These are phyloP conservation scores for Phrynosoma blainvillii DNA, from an alignment of 2,113 vertebrate species.

Conservation along the genomic window DNA sequence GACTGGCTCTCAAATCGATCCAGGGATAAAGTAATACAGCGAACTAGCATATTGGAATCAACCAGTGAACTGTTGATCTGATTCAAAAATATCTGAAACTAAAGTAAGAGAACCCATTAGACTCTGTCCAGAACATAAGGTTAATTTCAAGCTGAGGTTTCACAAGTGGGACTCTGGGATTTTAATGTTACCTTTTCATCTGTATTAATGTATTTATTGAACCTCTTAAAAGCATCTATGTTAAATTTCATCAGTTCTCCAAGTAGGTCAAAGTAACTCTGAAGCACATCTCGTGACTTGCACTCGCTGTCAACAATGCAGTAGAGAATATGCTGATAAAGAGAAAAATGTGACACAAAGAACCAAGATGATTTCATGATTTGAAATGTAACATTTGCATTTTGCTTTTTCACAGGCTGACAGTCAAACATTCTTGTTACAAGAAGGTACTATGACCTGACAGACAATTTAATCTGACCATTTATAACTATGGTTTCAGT, in stretches of 20 bases:
- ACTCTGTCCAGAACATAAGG: not conserved
- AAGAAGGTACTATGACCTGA: not conserved
- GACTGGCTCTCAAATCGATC: conserved; percentile 94
- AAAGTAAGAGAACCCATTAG: not conserved
- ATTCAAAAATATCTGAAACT: conserved; percentile 97
- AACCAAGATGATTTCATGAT: not conserved
- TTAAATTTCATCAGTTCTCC: conserved; percentile 99
- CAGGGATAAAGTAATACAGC: conserved; percentile 94
- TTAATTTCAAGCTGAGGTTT: not conserved
- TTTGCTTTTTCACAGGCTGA: not conserved
- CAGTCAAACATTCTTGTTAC: not conserved
- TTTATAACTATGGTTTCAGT: not conserved
- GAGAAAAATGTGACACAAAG: conserved; percentile 20
- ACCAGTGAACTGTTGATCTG: conserved; percentile 98
- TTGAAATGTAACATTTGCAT: not conserved
- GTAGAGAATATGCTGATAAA: conserved; percentile 92
- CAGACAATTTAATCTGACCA: not conserved
- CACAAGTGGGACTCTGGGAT: conserved; percentile 1
- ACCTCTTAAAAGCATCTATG: conserved; percentile 96
- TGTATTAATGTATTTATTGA: conserved; percentile 98
- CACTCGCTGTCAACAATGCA: conserved; percentile 99
- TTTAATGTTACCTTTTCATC: conserved; percentile 89
- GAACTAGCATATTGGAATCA: conserved; percentile 98
- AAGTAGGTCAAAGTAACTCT: conserved; percentile 98
- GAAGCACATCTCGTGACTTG: conserved; percentile 94